phyloP scores from a whole-genome alignment of 1,140 invertebrate species.

The Lethocerus indicus region DNA sequence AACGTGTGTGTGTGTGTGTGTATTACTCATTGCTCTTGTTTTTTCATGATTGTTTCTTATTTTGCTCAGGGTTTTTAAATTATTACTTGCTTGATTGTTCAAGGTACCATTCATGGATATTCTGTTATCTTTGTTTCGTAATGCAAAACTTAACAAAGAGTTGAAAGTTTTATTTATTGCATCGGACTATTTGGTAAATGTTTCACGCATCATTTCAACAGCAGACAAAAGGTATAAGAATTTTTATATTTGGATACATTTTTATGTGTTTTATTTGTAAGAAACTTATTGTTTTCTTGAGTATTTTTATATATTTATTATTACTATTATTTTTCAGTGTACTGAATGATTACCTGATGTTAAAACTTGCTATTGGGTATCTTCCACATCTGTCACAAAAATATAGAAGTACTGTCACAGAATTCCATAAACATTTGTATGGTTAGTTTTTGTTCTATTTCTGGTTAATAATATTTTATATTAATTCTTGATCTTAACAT shows the following conservation, averaged over 20 bases:
- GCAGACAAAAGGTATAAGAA: conserved; percentile 31
- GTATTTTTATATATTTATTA: conserved; percentile 4
- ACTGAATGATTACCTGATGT: conserved; percentile 42
- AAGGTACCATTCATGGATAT: conserved; percentile 37
- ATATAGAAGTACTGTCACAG: conserved; percentile 30
- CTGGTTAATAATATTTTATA: neutral
- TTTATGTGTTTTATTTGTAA: neutral
- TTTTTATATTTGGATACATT: neutral
- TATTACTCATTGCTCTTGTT: too few species aligned
- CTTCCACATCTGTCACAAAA: conserved; percentile 35
- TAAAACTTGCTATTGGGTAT: conserved; percentile 34
- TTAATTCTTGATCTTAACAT: conserved; percentile 1
- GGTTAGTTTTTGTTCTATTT: conserved; percentile 22
- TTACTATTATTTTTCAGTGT: conserved; percentile 23
- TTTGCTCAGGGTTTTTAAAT: too few species aligned
- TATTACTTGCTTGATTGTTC: conserved; percentile 13
- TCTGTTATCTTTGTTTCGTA: conserved; percentile 33
- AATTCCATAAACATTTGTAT: conserved; percentile 30
- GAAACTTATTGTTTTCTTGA: neutral
- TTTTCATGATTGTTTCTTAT: too few species aligned
- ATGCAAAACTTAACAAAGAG: conserved; percentile 28
- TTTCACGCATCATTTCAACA: conserved; percentile 34
- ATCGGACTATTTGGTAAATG: conserved; percentile 30
- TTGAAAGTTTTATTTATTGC: conserved; percentile 35
- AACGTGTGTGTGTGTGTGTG: too few species aligned